These are phyloP conservation scores for Meriones psammophilus DNA, from an alignment of 2,797 vertebrate species.

Conservation along the genomic window DNA sequence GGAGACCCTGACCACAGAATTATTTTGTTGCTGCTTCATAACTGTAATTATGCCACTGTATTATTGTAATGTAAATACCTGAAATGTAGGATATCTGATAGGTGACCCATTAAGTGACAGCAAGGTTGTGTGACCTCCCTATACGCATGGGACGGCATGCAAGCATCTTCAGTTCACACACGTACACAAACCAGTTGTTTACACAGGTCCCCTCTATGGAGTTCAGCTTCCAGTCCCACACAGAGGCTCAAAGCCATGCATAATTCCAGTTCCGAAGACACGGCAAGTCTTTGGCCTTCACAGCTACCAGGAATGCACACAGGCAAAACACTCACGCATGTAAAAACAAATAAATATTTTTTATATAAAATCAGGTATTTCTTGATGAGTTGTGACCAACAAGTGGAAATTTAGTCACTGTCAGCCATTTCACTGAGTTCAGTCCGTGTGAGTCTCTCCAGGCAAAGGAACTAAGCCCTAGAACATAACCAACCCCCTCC, in stretches of 20 bases:
- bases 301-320: not conserved
- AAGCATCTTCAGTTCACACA: not conserved
- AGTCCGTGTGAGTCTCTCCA: not conserved
- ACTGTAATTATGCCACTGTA: not conserved
- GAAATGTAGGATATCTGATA: not conserved
- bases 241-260: not conserved
- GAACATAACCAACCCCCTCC: not conserved
- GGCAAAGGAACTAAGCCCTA: not conserved
- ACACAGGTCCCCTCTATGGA: not conserved
- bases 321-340: not conserved
- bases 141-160: not conserved
- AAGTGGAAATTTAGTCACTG: not conserved
- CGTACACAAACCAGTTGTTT: not conserved
- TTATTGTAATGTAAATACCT: not conserved
- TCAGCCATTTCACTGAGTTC: not conserved
- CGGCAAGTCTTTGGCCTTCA: not conserved
- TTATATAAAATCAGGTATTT: too few species aligned
- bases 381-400: not conserved
- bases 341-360: not conserved
- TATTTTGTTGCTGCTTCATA: not conserved
- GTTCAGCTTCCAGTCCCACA: not conserved
- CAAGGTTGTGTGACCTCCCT: not conserved
- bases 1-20: not conserved
- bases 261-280: not conserved
- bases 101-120: not conserved